Percentiles rank a stretch among this genome's conserved stretches.
These are phyloP conservation scores for Anser cygnoides DNA, from an alignment of 2,113 vertebrate species.

Conservation along the genomic window DNA sequence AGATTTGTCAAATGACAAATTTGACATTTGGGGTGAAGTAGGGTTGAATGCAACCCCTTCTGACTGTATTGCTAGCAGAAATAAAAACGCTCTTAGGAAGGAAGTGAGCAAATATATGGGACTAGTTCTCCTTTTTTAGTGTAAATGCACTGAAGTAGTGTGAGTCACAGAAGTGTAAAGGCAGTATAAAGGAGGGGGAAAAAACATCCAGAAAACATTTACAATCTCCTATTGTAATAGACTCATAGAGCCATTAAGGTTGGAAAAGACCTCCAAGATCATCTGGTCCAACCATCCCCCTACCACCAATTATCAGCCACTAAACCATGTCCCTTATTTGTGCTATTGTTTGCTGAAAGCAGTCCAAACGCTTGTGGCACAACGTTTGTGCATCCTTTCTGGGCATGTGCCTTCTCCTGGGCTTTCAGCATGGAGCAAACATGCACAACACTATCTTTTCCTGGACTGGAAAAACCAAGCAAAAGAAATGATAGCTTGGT, in stretches of 20 bases:
- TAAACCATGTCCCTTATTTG: not conserved
- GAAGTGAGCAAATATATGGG: not conserved
- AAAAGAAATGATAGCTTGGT: not conserved
- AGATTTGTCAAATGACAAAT: not conserved
- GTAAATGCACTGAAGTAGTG: not conserved
- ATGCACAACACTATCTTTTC: not conserved
- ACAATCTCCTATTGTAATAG: not conserved
- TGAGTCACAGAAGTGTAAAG: not conserved
- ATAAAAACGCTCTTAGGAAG: not conserved
- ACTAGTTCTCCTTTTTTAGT: not conserved
- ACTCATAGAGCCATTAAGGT: too few species aligned
- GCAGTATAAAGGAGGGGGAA: not conserved
- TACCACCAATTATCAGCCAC: too few species aligned
- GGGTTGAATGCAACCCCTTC: not conserved
- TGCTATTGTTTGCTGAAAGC: not conserved
- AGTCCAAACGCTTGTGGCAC: not conserved
- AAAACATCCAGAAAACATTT: not conserved
- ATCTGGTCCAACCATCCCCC: too few species aligned
- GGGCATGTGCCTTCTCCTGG: not conserved
- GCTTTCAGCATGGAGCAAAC: not conserved
- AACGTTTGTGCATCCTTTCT: not conserved
- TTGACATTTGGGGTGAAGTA: not conserved
- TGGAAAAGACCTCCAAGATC: too few species aligned
- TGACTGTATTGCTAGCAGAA: not conserved
- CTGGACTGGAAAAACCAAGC: not conserved